Evolutionary conservation across 2,888 invertebrate genomes (phyloP), one percentile per base, ranked within the genome.

Genomic region (Sinelater perroti): DNA sequence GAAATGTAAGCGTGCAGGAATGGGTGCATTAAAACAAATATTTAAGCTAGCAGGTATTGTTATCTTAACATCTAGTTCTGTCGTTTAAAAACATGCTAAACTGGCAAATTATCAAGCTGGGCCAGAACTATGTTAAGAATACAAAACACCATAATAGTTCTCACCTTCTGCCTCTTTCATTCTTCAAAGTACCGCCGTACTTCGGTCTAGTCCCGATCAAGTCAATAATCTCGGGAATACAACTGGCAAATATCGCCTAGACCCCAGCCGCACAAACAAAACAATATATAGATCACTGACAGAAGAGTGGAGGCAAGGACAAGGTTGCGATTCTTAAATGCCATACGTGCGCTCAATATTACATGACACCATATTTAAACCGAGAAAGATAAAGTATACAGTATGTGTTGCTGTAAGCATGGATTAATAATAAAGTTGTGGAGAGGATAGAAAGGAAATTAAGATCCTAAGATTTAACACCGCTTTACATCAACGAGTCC

Each of bases 191-290:
- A 85, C 98, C 98, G 85, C 97, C 97, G 88, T 99, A 99, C 89
- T 98, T 97, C 87, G 97, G 96, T 87, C 97, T 93, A 88, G 95
- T 95, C 85, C 98, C 97, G 88, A 99, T 94, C 89, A 99, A 94
- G 90, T 99, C 98, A 87, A 97, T 97, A 86, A 99, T 98, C 91
- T 99, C 98, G 84, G 98, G 98, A 86, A 99, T 97, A 91, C 97
- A 97, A 91, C 96, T 97, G 87, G 98, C 98, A 93, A 99, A 99
- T 91, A 98, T 97, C 88, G 98, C 98, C 97, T 97, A 78, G 67
- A 75, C 73, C 72, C 83, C 82, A 83, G 83, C 82, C 81, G 82
- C 82, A 84, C 82, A 84, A 75, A 83, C 80, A 83, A 82, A 81
- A 83, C 81, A 82, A 83, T 58, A 58, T 81, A 72, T 70, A 72